Evolutionary conservation across 2,888 invertebrate genomes (phyloP).

Genomic region (Lepeophtheirus nordmannii): DNA sequence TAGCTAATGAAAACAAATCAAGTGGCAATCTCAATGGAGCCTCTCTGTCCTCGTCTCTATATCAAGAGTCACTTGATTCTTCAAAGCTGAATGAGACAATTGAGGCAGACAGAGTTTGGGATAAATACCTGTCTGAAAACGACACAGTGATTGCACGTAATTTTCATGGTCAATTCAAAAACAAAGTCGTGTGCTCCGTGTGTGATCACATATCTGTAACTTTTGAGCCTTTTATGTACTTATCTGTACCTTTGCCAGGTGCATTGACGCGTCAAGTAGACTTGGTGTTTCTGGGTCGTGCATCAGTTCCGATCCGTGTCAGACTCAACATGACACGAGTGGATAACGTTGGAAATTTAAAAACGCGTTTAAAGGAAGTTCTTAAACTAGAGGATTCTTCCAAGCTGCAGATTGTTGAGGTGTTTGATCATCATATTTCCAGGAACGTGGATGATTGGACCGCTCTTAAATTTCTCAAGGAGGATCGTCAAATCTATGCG

Average conservation of each 20-base stretch:
- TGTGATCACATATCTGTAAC: constrained; percentile 47
- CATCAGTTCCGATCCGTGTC: neutral
- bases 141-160: constrained; percentile 45
- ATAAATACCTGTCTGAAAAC: constrained; percentile 42
- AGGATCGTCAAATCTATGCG: constrained; percentile 13
- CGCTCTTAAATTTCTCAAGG: constrained; percentile 26
- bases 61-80: constrained; percentile 3
- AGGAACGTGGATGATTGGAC: constrained; percentile 39
- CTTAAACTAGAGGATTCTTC: constrained; percentile 33
- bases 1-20: constrained; percentile 25
- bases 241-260: constrained; percentile 48
- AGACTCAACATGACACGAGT: constrained; percentile 42
- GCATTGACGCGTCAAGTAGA: constrained; percentile 45
- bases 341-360: constrained; percentile 41
- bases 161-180: constrained; percentile 49
- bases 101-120: constrained; percentile 44
- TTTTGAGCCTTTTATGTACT: constrained; percentile 51
- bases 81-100: constrained; percentile 27
- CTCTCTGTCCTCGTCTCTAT: neutral
- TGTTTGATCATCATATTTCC: constrained; percentile 44
- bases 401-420: constrained; percentile 43
- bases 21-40: constrained; percentile 29
- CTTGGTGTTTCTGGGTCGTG: neutral
- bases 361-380: constrained; percentile 38
- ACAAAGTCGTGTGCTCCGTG: constrained; percentile 45